Conservation (phyloP, 1,140 invertebrate genomes). For the Araneus ventricosus region DNA sequence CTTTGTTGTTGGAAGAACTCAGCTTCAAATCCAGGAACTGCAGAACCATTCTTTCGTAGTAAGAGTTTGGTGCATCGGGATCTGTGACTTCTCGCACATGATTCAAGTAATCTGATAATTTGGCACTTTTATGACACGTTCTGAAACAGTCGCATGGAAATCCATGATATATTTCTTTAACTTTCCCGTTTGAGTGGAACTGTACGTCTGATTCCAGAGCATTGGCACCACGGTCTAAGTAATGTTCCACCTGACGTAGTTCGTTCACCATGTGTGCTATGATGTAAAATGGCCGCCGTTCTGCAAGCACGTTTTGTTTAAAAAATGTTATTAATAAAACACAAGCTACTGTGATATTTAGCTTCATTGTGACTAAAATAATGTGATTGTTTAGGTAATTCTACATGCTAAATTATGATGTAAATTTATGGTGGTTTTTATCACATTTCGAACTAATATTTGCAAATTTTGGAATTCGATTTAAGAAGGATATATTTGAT, state of each 20-base stretch:
- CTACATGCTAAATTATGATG: not conserved
- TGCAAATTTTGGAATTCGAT: not conserved
- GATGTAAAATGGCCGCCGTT: conserved; percentile 71
- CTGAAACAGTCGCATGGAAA: conserved; percentile 75
- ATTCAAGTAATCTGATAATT: conserved; percentile 38
- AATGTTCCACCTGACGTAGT: conserved; percentile 60
- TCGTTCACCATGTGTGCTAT: conserved; percentile 76
- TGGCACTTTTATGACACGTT: conserved; percentile 42
- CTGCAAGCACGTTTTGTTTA: not conserved
- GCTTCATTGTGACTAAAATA: not conserved
- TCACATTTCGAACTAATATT: not conserved
- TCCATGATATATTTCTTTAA: conserved; percentile 70
- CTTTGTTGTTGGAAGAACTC: conserved; percentile 57
- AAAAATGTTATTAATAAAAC: not conserved
- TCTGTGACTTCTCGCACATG: conserved; percentile 59
- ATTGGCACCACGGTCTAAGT: conserved; percentile 76
- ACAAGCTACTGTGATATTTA: not conserved
- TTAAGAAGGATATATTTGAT: too few relatives aligned
- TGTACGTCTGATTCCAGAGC: conserved; percentile 72
- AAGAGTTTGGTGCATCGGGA: conserved; percentile 34
- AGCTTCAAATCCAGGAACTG: conserved; percentile 77
- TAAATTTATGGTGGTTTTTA: not conserved
- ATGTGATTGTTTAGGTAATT: not conserved
- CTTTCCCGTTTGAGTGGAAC: conserved; percentile 67
- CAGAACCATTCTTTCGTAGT: conserved; percentile 56